These are phyloP conservation scores for Amphimedon queenslandica DNA, from an alignment of 37 sponge, comb jelly and placozoan species.

Conservation along the genomic window DNA sequence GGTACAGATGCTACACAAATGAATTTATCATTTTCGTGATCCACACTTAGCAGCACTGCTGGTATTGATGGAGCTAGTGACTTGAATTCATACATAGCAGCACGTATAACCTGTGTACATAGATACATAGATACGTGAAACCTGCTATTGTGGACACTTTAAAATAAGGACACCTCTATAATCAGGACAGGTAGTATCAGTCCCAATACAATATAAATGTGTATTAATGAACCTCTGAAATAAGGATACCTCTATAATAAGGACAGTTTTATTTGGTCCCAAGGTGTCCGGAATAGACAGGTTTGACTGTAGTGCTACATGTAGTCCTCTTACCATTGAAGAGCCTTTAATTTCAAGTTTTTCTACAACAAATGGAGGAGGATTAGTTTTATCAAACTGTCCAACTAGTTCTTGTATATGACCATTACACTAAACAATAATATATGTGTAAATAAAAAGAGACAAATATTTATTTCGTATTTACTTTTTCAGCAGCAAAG, in stretches of 20 bases:
- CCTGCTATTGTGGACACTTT: no score
- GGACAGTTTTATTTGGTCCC: no score
- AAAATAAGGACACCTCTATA: no score
- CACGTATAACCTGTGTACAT: slow-evolving; percentile 81
- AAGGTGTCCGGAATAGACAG: no score
- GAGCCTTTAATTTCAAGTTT: slow-evolving; percentile 60
- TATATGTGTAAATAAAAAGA: background rate
- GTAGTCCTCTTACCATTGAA: slow-evolving; percentile 48
- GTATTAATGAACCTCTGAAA: no score
- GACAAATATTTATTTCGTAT: no score
- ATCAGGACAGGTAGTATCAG: no score
- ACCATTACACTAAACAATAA: slow-evolving; percentile 25
- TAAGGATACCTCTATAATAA: no score
- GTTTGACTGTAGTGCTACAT: no score
- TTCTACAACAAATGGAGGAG: slow-evolving; percentile 55
- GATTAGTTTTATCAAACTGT: slow-evolving; percentile 8
- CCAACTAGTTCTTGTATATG: slow-evolving; percentile 53
- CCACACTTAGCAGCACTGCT: slow-evolving; percentile 81
- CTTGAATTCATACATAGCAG: slow-evolving; percentile 87
- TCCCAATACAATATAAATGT: no score
- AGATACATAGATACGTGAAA: no score
- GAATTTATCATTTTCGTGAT: slow-evolving; percentile 64
- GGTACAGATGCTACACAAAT: slow-evolving; percentile 82
- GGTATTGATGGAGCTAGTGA: slow-evolving; percentile 77
- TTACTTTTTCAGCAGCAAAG: slow-evolving; percentile 37